phyloP scores from a whole-genome alignment of 2,888 invertebrate genomes.

The Anthophora plumipes region DNA sequence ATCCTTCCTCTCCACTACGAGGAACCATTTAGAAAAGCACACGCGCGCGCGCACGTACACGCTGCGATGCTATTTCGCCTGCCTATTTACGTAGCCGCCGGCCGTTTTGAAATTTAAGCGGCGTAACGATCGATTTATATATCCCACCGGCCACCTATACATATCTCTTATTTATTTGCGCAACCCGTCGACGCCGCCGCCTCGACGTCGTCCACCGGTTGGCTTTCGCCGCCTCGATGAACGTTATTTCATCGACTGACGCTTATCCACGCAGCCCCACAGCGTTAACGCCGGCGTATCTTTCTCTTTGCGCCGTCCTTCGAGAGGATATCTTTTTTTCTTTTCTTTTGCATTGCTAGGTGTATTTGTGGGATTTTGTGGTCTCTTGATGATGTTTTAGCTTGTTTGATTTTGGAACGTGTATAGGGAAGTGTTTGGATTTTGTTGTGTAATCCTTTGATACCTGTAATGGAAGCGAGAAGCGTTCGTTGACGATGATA shows the following conservation, averaged over 20 bases:
- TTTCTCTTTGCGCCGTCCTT: constrained; percentile 15
- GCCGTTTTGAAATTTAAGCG: constrained; percentile 54
- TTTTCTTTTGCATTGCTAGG: no score
- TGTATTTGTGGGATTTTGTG: not conserved
- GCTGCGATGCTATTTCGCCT: constrained; percentile 31
- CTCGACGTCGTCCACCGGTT: constrained; percentile 8
- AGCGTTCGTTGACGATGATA: no score
- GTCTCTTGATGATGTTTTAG: no score
- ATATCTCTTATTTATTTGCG: constrained; percentile 54
- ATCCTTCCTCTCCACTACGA: not conserved
- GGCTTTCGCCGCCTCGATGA: constrained; percentile 37
- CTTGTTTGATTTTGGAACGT: no score
- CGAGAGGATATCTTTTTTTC: not conserved
- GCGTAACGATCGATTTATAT: constrained; percentile 59
- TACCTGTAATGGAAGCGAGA: no score
- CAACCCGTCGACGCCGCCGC: constrained; percentile 30
- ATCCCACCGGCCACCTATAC: constrained; percentile 42
- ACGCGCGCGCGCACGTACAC: no score
- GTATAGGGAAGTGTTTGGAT: no score
- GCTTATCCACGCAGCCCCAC: constrained; percentile 28
- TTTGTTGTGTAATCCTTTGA: no score
- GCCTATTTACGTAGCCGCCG: constrained; percentile 55
- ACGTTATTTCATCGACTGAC: constrained; percentile 46
- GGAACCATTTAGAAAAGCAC: constrained; percentile 36
- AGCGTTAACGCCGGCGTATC: constrained; percentile 22